These are phyloP conservation scores for Molanna angustata DNA, from an alignment of 2,888 invertebrate genomes.

Conservation along the genomic window DNA sequence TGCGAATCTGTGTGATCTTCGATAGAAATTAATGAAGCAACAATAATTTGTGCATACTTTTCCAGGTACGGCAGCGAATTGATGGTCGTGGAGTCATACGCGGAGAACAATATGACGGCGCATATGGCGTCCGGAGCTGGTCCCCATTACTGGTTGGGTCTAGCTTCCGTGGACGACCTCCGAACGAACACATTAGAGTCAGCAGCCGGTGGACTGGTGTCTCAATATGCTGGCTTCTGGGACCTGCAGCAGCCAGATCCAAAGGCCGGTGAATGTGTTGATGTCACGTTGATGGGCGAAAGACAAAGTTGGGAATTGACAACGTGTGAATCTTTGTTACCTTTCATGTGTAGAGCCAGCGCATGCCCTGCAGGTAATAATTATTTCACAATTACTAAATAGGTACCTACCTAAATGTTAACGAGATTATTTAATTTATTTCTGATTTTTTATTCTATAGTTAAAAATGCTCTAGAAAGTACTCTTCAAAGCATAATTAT, in stretches of 20 bases:
- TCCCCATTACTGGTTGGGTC: conserved; percentile 86
- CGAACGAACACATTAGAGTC: conserved; percentile 94
- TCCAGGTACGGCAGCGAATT: conserved; percentile 93
- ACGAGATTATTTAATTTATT: too few relatives aligned
- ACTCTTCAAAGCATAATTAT: too few relatives aligned
- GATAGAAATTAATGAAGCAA: too few relatives aligned
- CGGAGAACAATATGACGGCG: conserved; percentile 89
- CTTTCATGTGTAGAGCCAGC: conserved; percentile 88
- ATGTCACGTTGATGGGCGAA: conserved; percentile 65
- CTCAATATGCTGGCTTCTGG: conserved; percentile 95
- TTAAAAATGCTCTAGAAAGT: too few relatives aligned
- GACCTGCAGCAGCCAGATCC: conserved; percentile 86
- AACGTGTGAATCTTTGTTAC: conserved; percentile 90
- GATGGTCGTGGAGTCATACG: conserved; percentile 85
- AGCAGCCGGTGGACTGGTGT: conserved; percentile 84
- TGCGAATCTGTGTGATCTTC: too few relatives aligned
- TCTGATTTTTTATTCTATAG: too few relatives aligned
- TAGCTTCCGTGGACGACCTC: conserved; percentile 87
- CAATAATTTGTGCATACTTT: too few relatives aligned
- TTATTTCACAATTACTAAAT: too few relatives aligned
- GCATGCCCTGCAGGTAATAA: conserved; percentile 85
- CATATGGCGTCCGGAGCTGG: conserved; percentile 69
- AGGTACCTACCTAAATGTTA: too few relatives aligned
- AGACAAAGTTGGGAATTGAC: conserved; percentile 89
- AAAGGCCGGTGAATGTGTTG: conserved; percentile 86